Conservation (phyloP, 2,113 vertebrate genomes). For the Glaucomys volans region DNA sequence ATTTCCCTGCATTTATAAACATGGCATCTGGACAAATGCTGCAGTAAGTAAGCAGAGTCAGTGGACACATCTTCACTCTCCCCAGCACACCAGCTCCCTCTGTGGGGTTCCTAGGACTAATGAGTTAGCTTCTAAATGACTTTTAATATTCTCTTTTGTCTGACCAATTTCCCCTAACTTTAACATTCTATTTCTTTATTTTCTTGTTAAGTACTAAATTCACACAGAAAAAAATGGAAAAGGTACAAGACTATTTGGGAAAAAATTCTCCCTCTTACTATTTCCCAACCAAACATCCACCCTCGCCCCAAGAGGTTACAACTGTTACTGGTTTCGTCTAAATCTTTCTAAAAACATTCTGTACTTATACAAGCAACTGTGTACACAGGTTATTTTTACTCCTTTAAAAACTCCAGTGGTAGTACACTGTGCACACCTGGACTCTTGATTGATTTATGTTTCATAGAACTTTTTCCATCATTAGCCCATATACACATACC, state of each 20-base stretch:
- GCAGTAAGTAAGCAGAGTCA: neutral
- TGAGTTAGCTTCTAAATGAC: neutral
- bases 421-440: neutral
- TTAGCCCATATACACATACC: neutral
- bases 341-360: neutral
- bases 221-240: slow-evolving; percentile 19
- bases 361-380: slow-evolving; percentile 18
- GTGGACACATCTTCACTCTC: neutral
- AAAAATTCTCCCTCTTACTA: neutral
- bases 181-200: neutral
- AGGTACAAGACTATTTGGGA: neutral
- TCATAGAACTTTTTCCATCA: slow-evolving; percentile 14
- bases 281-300: neutral
- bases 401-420: slow-evolving; percentile 5
- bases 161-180: neutral
- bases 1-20: slow-evolving; percentile 36
- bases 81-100: neutral
- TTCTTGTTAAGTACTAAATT: slow-evolving; percentile 26
- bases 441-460: neutral
- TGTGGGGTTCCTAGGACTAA: neutral
- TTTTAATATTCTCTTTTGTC: neutral
- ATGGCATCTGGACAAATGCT: neutral
- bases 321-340: slow-evolving; percentile 16
- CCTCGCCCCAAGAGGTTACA: neutral
- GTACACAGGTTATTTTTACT: neutral